These are phyloP conservation scores for Takifugu bimaculatus DNA, from an alignment of 2,113 vertebrate species.

Conservation along the genomic window DNA sequence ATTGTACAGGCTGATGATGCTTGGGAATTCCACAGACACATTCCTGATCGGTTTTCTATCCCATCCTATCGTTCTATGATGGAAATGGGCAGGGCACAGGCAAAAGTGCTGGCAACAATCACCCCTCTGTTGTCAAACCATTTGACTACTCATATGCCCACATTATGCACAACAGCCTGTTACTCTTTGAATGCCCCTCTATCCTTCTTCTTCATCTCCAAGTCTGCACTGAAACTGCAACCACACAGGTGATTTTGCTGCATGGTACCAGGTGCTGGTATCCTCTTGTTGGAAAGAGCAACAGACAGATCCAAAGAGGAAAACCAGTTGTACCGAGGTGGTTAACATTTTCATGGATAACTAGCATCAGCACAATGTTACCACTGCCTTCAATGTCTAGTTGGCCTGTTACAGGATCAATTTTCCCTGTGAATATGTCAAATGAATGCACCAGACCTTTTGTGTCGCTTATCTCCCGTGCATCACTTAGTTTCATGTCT, in stretches of 20 bases:
- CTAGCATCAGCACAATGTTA: conserved; percentile 21
- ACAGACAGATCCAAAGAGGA: conserved; percentile 25
- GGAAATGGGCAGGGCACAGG: conserved; percentile 22
- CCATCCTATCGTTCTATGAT: conserved; percentile 13
- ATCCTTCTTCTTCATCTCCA: conserved; percentile 27
- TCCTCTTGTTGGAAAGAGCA: conserved; percentile 18
- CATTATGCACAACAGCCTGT: conserved; percentile 5
- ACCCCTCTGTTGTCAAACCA: conserved; percentile 20
- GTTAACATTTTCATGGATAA: background rate
- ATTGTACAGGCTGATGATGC: conserved; percentile 22
- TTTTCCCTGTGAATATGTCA: conserved; percentile 6
- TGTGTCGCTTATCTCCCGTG: background rate
- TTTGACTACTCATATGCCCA: conserved; percentile 20
- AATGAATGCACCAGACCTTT: conserved; percentile 36
- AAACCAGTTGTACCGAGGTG: conserved; percentile 24
- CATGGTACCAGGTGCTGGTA: conserved; percentile 22
- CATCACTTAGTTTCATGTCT: no score
- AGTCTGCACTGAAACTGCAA: conserved; percentile 17
- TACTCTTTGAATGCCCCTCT: conserved; percentile 21
- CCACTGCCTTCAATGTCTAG: conserved; percentile 6
- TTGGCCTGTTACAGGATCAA: background rate
- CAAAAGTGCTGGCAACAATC: conserved; percentile 32
- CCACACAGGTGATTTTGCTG: conserved; percentile 7
- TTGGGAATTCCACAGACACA: conserved; percentile 21
- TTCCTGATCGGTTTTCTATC: conserved; percentile 16